These are phyloP conservation scores for Allacma fusca DNA, from an alignment of 2,888 invertebrate genomes.

Conservation along the genomic window DNA sequence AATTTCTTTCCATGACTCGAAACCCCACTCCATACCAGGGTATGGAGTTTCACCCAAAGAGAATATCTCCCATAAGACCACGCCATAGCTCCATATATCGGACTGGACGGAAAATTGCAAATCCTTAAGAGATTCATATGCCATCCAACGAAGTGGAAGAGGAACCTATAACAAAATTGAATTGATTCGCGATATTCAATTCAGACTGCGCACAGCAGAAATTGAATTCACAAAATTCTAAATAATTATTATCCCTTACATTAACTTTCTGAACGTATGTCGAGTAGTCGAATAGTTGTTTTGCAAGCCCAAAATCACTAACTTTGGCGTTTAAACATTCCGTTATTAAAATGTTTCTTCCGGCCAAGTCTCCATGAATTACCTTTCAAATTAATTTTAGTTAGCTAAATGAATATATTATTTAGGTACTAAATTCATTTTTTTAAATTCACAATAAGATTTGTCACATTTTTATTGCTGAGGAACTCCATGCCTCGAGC, in stretches of 20 bases:
- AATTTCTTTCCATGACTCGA: conserved; percentile 39
- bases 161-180: conserved; percentile 31
- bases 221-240: not conserved
- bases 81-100: conserved; percentile 46
- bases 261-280: conserved; percentile 47
- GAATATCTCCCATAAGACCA: conserved; percentile 45
- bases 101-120: conserved; percentile 45
- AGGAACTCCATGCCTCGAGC: conserved; percentile 50
- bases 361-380: conserved; percentile 50
- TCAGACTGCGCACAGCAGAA: not conserved
- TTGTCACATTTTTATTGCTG: conserved; percentile 47
- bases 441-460: no score
- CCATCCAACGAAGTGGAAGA: conserved; percentile 47
- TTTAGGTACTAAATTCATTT: no score
- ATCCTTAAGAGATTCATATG: conserved; percentile 43
- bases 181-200: no score
- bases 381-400: no score
- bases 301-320: conserved; percentile 50
- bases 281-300: conserved; percentile 50
- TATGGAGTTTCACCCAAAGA: conserved; percentile 43
- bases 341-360: conserved; percentile 50
- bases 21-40: conserved; percentile 46
- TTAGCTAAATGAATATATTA: no score
- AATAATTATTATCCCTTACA: not conserved
- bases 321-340: conserved; percentile 45